Evolutionary conservation across 2,113 vertebrate genomes (phyloP).

Genomic region (Sander vitreus): DNA sequence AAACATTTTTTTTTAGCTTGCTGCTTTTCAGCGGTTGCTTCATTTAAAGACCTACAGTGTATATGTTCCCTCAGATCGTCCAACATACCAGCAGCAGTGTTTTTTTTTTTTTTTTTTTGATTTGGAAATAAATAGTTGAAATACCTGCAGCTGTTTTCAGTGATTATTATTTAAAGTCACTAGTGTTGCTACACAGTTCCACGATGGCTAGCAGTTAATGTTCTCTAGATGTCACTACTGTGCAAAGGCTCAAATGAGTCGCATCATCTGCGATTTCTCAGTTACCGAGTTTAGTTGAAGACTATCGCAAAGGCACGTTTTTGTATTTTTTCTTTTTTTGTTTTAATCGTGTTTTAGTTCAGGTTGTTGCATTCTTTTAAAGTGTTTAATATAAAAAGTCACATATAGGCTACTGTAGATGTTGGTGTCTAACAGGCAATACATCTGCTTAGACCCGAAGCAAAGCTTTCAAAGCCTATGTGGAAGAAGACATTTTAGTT

Average conservation of each 20-base stretch:
- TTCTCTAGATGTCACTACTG: conserved; percentile 45
- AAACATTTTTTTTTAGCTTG: conserved; percentile 34
- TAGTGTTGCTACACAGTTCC: not conserved
- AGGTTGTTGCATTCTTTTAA: not conserved
- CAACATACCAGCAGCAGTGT: conserved; percentile 28
- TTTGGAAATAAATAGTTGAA: conserved; percentile 66
- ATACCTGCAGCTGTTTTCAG: not conserved
- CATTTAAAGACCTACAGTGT: conserved; percentile 12
- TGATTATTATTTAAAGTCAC: not conserved
- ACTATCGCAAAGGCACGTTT: too few relatives aligned
- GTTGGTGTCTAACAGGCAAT: not conserved
- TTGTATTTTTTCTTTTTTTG: too few relatives aligned
- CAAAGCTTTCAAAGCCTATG: not conserved
- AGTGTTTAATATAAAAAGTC: not conserved
- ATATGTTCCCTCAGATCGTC: conserved; percentile 33
- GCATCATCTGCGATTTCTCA: not conserved
- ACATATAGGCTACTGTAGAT: not conserved
- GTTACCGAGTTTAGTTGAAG: not conserved
- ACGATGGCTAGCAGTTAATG: rapidly evolving
- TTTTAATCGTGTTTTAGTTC: not conserved
- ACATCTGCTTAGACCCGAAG: not conserved
- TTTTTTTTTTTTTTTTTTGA: conserved; percentile 48
- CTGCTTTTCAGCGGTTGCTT: conserved; percentile 30
- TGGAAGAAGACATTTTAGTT: too few relatives aligned
- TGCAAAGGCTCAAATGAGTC: not conserved